Base-by-base conservation (phyloP, 1,140 invertebrate genomes). In the Cotesia vestalis region DNA sequence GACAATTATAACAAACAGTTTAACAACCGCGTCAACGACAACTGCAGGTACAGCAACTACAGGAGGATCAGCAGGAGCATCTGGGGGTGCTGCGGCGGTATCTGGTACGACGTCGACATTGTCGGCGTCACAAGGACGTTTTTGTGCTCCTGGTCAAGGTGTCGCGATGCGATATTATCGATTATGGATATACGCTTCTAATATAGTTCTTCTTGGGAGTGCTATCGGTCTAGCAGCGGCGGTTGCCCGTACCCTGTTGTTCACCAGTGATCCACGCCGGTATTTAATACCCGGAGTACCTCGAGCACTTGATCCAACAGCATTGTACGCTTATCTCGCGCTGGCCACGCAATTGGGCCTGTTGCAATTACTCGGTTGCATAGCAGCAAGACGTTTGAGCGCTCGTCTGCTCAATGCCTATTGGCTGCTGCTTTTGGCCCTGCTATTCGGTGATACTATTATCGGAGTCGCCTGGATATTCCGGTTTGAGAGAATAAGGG, bases 121-220 rank as follows among this genome's bases (percentile, higher is more conserved):
- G 76, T 67, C 75, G 57, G 78, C 76, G 60, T 72, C 77, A 61
- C 71, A 76, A 73, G 77, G 77, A 78, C 77, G 80, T 77, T 76
- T 73, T 74, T 80, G 78, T 73, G 1, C 40, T 46, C 40, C 40
- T 46, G 78, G 80, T 69, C 79, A 84, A 80, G 83, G 82, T 79
- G 80, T 87, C 84, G 86, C 85, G 73, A 87, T 87, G 86, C 84
- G 89, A 87, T 96, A 96, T 90, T 96, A 96, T 88, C 92, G 94
- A 84, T 90, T 96, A 80, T 96, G 94, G 94, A 96, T 96, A 83
- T 96, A 96, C 89, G 93, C 94, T 80, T 95, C 94, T 91, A 96
- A 96, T 89, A 91, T 92, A 83, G 94, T 94, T 74, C 89, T 96
- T 81, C 88, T 96, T 82, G 89, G 93, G 73, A 93, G 92, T 81